Percentiles rank a stretch among this genome's conserved stretches.
These are phyloP conservation scores for Dryoscopus gambensis DNA, from an alignment of 2,113 vertebrate species.

Conservation along the genomic window DNA sequence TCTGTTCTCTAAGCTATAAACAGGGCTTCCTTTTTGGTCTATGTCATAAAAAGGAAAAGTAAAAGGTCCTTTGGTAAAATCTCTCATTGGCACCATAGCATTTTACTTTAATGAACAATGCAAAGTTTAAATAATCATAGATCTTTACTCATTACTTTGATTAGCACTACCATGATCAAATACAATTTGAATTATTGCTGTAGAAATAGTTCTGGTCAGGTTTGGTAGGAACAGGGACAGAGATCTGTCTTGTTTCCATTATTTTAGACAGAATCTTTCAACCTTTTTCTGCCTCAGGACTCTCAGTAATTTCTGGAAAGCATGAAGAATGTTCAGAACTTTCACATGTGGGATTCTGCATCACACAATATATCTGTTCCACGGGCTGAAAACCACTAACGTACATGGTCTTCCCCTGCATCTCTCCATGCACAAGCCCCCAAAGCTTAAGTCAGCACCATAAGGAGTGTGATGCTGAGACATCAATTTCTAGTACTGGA, in stretches of 20 bases:
- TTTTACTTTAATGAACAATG: not conserved
- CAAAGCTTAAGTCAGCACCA: not conserved
- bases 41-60: not conserved
- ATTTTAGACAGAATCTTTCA: not conserved
- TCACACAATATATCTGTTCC: not conserved
- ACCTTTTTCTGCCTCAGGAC: not conserved
- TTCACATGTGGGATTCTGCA: not conserved
- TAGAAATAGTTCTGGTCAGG: not conserved
- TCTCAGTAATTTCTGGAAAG: not conserved
- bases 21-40: not conserved
- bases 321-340: not conserved
- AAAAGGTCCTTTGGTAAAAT: not conserved
- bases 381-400: not conserved
- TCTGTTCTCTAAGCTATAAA: not conserved
- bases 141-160: not conserved
- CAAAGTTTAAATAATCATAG: not conserved
- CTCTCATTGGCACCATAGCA: not conserved
- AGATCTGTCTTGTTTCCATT: not conserved
- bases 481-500: not conserved
- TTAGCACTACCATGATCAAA: not conserved
- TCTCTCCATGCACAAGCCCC: not conserved
- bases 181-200: not conserved
- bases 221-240: not conserved
- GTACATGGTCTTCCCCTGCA: not conserved
- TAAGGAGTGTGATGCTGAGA: not conserved